A percentile compares a stretch with the other conserved stretches of the same genome.
phyloP scores from a whole-genome alignment of 2,797 vertebrate genomes.

The Remorina albescens region DNA sequence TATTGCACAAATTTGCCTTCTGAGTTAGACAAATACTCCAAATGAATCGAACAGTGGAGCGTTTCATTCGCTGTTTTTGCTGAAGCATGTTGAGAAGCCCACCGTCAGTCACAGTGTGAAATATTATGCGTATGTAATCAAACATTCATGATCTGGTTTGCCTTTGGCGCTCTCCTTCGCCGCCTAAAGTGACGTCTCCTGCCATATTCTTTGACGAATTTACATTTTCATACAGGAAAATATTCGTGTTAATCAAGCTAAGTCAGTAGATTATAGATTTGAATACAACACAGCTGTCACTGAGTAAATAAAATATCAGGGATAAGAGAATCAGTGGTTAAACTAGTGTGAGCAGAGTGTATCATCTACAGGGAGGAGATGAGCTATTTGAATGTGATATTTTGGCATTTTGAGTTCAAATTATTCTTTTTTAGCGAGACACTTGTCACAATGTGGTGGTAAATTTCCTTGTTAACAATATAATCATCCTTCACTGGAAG shows the following conservation, averaged over 20 bases:
- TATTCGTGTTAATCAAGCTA: constrained; percentile 13
- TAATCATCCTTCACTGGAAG: constrained; percentile 7
- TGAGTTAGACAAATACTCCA: constrained; percentile 10
- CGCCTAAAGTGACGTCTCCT: constrained; percentile 17
- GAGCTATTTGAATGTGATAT: constrained; percentile 18
- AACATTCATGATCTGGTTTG: background rate
- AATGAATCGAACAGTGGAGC: background rate
- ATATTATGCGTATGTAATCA: background rate
- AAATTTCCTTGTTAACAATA: constrained; percentile 10
- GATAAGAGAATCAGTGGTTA: background rate
- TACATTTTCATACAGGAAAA: constrained; percentile 10
- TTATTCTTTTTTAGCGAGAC: constrained; percentile 5
- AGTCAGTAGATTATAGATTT: background rate
- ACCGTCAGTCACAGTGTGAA: background rate
- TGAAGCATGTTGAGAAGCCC: background rate
- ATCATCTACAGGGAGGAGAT: background rate
- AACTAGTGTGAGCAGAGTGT: background rate
- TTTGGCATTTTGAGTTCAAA: constrained; percentile 15
- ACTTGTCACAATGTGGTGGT: background rate
- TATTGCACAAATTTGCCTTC: constrained; percentile 8
- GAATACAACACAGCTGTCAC: background rate
- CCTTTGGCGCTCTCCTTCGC: constrained; percentile 8
- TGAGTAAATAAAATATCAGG: background rate
- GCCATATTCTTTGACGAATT: constrained; percentile 27
- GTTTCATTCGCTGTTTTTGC: background rate